Percentiles rank a stretch among this genome's conserved stretches.
Conservation (phyloP, 2,113 vertebrate species). For the Mormyrus lacerda region DNA sequence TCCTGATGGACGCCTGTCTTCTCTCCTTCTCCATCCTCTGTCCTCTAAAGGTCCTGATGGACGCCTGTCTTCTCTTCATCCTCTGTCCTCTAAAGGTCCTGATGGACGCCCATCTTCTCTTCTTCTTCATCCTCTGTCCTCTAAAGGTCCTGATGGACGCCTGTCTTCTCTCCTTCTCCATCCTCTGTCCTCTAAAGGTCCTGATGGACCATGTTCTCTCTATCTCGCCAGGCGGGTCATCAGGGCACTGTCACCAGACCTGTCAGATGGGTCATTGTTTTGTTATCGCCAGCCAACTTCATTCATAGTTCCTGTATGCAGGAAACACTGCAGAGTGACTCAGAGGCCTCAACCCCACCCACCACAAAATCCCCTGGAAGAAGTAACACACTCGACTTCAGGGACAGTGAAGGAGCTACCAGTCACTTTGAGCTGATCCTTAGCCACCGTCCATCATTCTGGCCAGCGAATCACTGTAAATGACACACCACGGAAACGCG, state of each 20-base stretch:
- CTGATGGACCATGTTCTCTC: neutral
- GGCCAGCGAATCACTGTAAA: neutral
- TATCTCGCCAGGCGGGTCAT: neutral
- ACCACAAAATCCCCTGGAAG: neutral
- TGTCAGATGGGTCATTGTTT: neutral
- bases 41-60: neutral
- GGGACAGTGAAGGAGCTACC: conserved; percentile 2
- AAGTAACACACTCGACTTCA: conserved; percentile 5
- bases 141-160: too few relatives aligned
- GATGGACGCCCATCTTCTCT: neutral
- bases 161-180: neutral
- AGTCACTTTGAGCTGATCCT: conserved; percentile 16
- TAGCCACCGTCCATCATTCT: neutral
- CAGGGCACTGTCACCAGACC: neutral
- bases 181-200: neutral
- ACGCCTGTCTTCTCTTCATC: neutral
- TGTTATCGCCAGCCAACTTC: neutral
- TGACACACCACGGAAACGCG: neutral
- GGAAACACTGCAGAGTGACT: neutral
- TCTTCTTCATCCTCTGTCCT: neutral
- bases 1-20: neutral
- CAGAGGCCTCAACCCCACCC: neutral
- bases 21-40: neutral
- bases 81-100: neutral
- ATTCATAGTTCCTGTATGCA: neutral